Evolutionary conservation across 2,888 invertebrate genomes (phyloP), one percentile per base, ranked within the genome.

Genomic region (Amiota minor): DNA sequence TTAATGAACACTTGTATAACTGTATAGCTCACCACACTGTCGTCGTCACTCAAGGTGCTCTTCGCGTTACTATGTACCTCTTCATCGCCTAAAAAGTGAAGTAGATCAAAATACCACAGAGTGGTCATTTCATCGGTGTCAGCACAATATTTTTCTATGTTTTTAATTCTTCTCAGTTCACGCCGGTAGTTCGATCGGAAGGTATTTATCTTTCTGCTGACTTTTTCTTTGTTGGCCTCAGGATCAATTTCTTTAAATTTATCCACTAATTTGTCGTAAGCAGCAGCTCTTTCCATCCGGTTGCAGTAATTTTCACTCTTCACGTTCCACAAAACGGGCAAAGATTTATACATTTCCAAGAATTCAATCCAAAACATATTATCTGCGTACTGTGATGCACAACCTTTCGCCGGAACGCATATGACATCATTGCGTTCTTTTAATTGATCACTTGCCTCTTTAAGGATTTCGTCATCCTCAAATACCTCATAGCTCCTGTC

Each of bases 1-100:
- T 50, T 12, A 50, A 50, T 12, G n/a, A 50, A 50, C 53, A 50
- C 4, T 3, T 50, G 12, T 3, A 35, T 50, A 50, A 50, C 4
- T 50, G 12, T 50, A 50, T 50, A 50, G 53, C 53, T 50, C 53
- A 50, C 53, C 53, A 50, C 12, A 50, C 53, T 50, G n/a, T 50
- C 12, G 12, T 50, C 53, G 53, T 50, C 53, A 3, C 12, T 10
- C 53, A 50, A 9, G 53, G 4, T 50, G 4, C 53, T 50, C 4
- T 50, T 50, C 53, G 53, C 53, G 0, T 9, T 50, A 50, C 2
- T n/a, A 50, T 10, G 12, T 10, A 2, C n/a, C 6, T 9, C 53
- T 50, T 50, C 9, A 50, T 50, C 53, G 4, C 9, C 53, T 12
- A 50, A 50, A 50, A 50, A 50, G n/a, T 50, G 4, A 50, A 50